Percentiles rank a stretch among this genome's conserved stretches.
These are phyloP conservation scores for Fistularia tabacaria DNA, from an alignment of 2,797 vertebrate species.

Conservation along the genomic window DNA sequence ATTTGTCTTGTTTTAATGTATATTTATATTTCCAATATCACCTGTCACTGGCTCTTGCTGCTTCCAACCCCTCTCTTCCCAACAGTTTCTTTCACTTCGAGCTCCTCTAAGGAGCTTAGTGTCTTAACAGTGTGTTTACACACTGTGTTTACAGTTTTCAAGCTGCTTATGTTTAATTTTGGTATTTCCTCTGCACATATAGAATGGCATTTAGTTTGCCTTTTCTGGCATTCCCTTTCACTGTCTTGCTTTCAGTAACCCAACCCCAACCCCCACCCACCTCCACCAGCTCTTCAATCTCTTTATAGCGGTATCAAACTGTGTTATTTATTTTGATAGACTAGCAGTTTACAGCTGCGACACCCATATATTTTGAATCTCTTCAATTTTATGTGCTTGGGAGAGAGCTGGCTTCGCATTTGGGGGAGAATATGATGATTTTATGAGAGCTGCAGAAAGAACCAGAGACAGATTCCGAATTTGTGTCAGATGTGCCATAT, in stretches of 20 bases:
- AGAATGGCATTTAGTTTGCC: neutral
- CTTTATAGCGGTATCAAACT: neutral
- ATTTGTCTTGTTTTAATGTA: neutral
- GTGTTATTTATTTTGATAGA: neutral
- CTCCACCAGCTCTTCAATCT: neutral
- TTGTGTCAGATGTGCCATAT: too few species aligned
- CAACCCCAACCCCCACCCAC: too few species aligned
- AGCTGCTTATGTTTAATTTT: neutral
- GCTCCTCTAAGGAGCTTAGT: neutral
- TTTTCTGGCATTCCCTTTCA: neutral
- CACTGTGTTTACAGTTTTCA: conserved; percentile 1
- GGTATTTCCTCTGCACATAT: conserved; percentile 1
- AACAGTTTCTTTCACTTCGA: neutral
- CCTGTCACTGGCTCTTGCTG: conserved; percentile 5
- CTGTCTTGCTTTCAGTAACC: neutral
- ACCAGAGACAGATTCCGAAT: too few species aligned
- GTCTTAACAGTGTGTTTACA: neutral
- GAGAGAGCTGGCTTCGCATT: too few species aligned
- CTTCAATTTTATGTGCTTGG: neutral
- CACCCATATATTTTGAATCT: neutral
- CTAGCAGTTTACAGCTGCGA: too few species aligned
- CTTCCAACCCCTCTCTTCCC: conserved; percentile 2
- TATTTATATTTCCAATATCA: neutral
- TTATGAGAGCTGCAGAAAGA: too few species aligned
- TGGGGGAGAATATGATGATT: too few species aligned